Percentiles rank a stretch among this genome's conserved stretches.
Conservation (phyloP, 2,888 invertebrate genomes). For the Drosophila longiperda region DNA sequence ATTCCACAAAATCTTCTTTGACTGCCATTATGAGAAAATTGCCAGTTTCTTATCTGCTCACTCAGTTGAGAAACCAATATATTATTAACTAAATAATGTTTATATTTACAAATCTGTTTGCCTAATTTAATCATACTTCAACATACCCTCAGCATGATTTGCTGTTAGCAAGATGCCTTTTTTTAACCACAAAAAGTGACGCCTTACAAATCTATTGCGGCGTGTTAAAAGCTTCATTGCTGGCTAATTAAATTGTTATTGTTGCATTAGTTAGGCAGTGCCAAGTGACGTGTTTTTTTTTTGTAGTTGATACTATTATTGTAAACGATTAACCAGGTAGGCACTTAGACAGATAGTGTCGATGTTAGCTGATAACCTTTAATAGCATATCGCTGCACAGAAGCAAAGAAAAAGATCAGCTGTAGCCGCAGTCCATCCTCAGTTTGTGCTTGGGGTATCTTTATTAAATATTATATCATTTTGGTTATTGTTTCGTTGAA, state of each 20-base stretch:
- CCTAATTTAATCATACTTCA: not conserved
- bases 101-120: not conserved
- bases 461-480: constrained; percentile 75
- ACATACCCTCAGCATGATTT: not conserved
- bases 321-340: constrained; percentile 59
- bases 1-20: not conserved
- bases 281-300: constrained; percentile 53
- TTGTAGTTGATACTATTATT: constrained; percentile 25
- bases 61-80: not conserved
- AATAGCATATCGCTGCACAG: constrained; percentile 49
- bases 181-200: not conserved
- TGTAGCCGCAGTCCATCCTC: constrained; percentile 4
- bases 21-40: not conserved
- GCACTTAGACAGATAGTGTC: constrained; percentile 38
- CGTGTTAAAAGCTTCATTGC: constrained; percentile 1
- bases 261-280: constrained; percentile 32
- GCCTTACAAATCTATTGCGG: not conserved
- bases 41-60: not conserved
- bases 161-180: not conserved
- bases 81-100: not conserved
- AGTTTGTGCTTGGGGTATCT: constrained; percentile 29
- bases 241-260: constrained; percentile 63
- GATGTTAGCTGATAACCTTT: constrained; percentile 49
- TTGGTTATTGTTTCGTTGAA: constrained; percentile 60
- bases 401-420: not conserved